Percentiles rank a stretch among this genome's conserved stretches.
phyloP scores from a whole-genome alignment of 2,888 invertebrate species.

The Eupelmus urozonus region DNA sequence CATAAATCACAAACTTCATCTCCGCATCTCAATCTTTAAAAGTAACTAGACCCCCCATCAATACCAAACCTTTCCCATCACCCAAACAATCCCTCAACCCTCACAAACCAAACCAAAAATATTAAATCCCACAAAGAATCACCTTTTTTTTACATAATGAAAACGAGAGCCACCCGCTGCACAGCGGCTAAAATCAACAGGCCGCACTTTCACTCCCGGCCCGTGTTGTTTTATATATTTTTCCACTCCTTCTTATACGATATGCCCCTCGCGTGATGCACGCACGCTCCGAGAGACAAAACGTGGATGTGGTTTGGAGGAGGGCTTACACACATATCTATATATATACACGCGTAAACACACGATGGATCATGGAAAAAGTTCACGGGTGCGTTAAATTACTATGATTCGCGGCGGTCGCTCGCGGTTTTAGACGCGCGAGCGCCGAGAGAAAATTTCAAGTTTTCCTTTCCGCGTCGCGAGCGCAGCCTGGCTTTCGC shows the following conservation, averaged over 20 bases:
- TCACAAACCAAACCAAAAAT: too few species aligned
- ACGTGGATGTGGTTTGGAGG: background rate
- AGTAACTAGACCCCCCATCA: too few species aligned
- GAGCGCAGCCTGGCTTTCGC: background rate
- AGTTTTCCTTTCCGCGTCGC: conserved; percentile 46
- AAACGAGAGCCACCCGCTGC: background rate
- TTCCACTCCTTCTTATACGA: conserved; percentile 2
- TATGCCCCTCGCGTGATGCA: conserved; percentile 27
- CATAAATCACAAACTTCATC: too few species aligned
- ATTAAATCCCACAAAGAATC: background rate
- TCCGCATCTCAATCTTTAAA: too few species aligned
- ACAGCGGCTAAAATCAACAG: background rate
- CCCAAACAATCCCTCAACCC: too few species aligned
- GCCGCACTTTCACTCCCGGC: background rate
- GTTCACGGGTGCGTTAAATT: conserved; percentile 59
- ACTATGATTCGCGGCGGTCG: conserved; percentile 21
- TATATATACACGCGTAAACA: conserved; percentile 1
- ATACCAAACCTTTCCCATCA: too few species aligned
- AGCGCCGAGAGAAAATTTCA: conserved; percentile 45
- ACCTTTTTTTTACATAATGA: conserved; percentile 50
- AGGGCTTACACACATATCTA: background rate
- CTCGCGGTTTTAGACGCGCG: conserved; percentile 6
- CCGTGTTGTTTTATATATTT: background rate
- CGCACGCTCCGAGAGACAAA: background rate
- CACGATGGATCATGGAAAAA: conserved; percentile 14